Percentiles rank a stretch among this genome's conserved stretches.
phyloP scores from a whole-genome alignment of 2,888 invertebrate species.

The Helleia helle region DNA sequence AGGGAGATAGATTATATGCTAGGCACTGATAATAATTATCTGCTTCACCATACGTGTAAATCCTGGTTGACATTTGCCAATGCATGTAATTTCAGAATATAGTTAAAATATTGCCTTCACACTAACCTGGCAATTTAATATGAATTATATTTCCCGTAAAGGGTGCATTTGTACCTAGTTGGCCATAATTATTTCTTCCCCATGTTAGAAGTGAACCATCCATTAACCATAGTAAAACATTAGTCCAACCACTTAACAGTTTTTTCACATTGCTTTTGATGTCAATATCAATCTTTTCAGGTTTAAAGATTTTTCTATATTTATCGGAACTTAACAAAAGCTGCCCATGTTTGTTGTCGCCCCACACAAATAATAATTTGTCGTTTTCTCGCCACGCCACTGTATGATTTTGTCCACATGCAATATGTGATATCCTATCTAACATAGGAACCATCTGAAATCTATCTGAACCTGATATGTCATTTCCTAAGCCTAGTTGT shows the following conservation, averaged over 20 bases:
- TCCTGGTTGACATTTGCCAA: too few relatives aligned
- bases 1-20: too few relatives aligned
- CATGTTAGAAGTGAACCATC: conserved; percentile 79
- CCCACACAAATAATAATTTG: conserved; percentile 82
- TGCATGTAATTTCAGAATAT: too few relatives aligned
- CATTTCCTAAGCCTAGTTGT: conserved; percentile 76
- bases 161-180: conserved; percentile 72
- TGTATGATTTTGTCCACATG: conserved; percentile 89
- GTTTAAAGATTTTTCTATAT: conserved; percentile 62
- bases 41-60: too few relatives aligned
- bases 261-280: conserved; percentile 70
- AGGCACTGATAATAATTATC: too few relatives aligned
- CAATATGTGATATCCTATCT: conserved; percentile 74
- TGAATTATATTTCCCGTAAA: conserved; percentile 42
- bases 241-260: conserved; percentile 85
- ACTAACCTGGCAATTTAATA: conserved; percentile 52
- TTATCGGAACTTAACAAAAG: conserved; percentile 74
- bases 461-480: conserved; percentile 41
- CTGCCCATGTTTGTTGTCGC: conserved; percentile 89
- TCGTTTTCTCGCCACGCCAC: conserved; percentile 69
- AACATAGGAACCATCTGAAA: conserved; percentile 72
- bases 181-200: conserved; percentile 88
- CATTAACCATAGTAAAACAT: conserved; percentile 77
- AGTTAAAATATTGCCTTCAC: too few relatives aligned
- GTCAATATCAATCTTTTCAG: conserved; percentile 71